A percentile compares a stretch with the other conserved stretches of the same genome.
Evolutionary conservation across 2,888 invertebrate species (phyloP).

Genomic region (Rambutsinella grinnellia): DNA sequence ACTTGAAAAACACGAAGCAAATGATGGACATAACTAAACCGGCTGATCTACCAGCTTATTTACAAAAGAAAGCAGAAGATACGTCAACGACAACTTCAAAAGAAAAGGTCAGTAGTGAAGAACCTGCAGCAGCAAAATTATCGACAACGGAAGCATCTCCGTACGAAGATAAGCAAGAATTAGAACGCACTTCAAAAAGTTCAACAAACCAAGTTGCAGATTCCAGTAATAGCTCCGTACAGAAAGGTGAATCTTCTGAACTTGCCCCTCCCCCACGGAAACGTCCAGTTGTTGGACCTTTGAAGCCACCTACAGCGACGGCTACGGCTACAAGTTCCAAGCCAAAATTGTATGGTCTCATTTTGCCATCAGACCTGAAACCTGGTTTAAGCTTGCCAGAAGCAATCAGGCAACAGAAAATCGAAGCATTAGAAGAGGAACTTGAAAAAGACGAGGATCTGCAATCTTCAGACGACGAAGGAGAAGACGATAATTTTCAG

Average conservation of each 20-base stretch:
- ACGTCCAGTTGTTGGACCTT: constrained; percentile 17
- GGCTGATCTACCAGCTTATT: constrained; percentile 68
- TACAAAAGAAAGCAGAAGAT: constrained; percentile 13
- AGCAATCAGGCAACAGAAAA: neutral
- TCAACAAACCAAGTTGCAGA: neutral
- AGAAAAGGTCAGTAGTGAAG: neutral
- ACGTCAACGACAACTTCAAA: neutral
- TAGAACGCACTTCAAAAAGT: neutral
- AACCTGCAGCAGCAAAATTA: neutral
- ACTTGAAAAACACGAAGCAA: constrained; percentile 78
- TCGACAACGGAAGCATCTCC: neutral
- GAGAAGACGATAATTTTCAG: neutral
- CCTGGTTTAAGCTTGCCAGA: neutral
- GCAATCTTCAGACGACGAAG: neutral
- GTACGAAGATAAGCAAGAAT: neutral
- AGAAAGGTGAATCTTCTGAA: too few relatives aligned
- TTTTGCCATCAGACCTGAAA: constrained; percentile 20
- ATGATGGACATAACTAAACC: constrained; percentile 78
- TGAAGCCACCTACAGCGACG: neutral
- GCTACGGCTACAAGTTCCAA: too few relatives aligned
- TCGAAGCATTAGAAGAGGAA: constrained; percentile 17
- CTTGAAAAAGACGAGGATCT: constrained; percentile 2
- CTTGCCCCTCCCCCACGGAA: too few relatives aligned
- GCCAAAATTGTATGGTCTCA: constrained; percentile 24
- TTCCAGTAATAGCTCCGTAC: neutral